A percentile compares a stretch with the other conserved stretches of the same genome.
These are phyloP conservation scores for Drosophila hydei DNA, from an alignment of 1,140 invertebrate genomes.

Conservation along the genomic window DNA sequence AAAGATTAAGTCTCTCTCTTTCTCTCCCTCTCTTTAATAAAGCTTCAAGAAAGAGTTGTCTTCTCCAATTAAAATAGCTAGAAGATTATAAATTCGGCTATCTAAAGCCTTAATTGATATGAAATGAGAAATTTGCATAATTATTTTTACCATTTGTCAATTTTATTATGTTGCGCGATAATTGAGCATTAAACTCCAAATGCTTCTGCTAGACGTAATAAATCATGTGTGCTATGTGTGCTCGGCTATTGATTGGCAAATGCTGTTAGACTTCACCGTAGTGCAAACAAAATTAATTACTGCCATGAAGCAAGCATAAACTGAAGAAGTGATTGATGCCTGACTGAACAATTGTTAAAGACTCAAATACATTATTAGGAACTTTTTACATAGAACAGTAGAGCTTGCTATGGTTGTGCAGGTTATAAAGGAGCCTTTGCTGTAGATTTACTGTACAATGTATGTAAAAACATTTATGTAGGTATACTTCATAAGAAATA, in stretches of 20 bases:
- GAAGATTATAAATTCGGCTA: background rate
- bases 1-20: background rate
- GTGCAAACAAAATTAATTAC: background rate
- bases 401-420: too few species aligned
- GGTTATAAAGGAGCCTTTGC: too few species aligned
- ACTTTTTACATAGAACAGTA: background rate
- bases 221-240: background rate
- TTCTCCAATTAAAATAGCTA: background rate
- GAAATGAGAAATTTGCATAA: slow-evolving; percentile 18
- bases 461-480: too few species aligned
- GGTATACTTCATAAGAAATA: too few species aligned
- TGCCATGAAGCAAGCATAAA: background rate
- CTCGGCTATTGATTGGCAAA: background rate
- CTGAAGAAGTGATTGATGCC: background rate
- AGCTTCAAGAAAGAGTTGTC: background rate
- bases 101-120: background rate
- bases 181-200: slow-evolving; percentile 1
- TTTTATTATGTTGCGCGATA: slow-evolving; percentile 11
- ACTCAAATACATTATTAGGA: background rate
- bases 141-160: slow-evolving; percentile 16
- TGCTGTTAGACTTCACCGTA: slow-evolving; percentile 6
- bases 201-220: background rate
- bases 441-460: too few species aligned
- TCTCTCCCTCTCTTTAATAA: too few species aligned
- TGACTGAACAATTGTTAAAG: background rate